Percentiles rank a stretch among this genome's conserved stretches.
These are phyloP conservation scores for Actinernus sp. DNA, from an alignment of 92 coral and sea anemone genomes.

Conservation along the genomic window DNA sequence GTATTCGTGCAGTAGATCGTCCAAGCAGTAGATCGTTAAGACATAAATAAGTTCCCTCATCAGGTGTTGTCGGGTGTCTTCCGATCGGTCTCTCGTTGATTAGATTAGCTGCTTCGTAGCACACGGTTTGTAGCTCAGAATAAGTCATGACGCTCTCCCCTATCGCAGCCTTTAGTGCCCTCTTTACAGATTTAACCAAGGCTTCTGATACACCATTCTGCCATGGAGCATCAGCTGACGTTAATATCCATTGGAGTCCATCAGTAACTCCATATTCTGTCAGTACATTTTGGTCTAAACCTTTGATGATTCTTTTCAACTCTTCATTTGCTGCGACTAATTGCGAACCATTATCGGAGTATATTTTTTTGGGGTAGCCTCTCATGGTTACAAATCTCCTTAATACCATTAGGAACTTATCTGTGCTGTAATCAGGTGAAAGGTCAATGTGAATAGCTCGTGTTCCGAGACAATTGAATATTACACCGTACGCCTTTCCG, in stretches of 20 bases:
- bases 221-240: constrained; percentile 69
- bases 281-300: constrained; percentile 24
- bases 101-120: constrained; percentile 49
- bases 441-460: constrained; percentile 54
- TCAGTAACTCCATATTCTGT: constrained; percentile 33
- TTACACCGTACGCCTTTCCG: constrained; percentile 56
- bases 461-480: constrained; percentile 56
- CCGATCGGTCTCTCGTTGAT: constrained; percentile 63
- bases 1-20: constrained; percentile 46
- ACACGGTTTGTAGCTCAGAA: constrained; percentile 51
- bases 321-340: constrained; percentile 50
- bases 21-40: constrained; percentile 36
- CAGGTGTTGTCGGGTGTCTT: constrained; percentile 35
- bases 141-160: constrained; percentile 40
- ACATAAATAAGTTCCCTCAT: constrained; percentile 32
- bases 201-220: constrained; percentile 47
- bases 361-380: constrained; percentile 41
- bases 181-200: constrained; percentile 53
- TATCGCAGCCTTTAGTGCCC: constrained; percentile 26
- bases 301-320: constrained; percentile 20
- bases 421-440: constrained; percentile 53
- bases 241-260: constrained; percentile 48
- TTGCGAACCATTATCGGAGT: constrained; percentile 49
- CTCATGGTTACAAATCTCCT: constrained; percentile 53
- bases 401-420: constrained; percentile 54